Percentiles rank a stretch among this genome's conserved stretches.
These are phyloP conservation scores for Acrobasis consociella DNA, from an alignment of 2,888 invertebrate genomes.

Conservation along the genomic window DNA sequence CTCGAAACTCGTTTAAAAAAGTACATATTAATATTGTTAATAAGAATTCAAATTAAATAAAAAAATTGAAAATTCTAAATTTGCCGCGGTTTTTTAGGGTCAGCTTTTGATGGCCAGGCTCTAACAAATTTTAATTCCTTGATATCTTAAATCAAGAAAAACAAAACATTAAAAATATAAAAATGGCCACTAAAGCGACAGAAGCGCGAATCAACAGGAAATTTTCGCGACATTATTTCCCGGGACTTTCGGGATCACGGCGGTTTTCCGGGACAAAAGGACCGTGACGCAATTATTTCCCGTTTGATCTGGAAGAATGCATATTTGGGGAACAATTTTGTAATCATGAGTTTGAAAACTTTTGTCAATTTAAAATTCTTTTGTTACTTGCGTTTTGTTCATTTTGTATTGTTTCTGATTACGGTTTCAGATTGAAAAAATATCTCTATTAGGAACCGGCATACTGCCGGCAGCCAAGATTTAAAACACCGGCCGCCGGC, in stretches of 20 bases:
- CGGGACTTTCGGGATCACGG: conserved; percentile 8
- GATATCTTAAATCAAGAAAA: not conserved
- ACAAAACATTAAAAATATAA: not conserved
- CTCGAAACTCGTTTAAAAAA: too few species aligned
- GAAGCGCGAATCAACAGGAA: conserved; percentile 10
- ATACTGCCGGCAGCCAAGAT: too few species aligned
- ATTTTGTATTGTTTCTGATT: too few species aligned
- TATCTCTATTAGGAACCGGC: too few species aligned
- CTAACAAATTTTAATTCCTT: too few species aligned
- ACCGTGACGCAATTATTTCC: conserved; percentile 1
- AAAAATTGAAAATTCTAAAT: too few species aligned
- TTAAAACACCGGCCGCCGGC: too few species aligned
- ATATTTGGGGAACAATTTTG: not conserved
- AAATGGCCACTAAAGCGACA: conserved; percentile 11
- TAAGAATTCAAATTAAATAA: too few species aligned
- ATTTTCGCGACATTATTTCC: conserved; percentile 1
- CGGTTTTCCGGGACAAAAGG: not conserved
- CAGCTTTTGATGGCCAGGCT: too few species aligned
- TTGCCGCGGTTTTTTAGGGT: too few species aligned
- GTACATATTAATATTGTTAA: too few species aligned
- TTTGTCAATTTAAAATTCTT: not conserved
- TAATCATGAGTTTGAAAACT: not conserved
- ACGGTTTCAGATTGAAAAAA: too few species aligned
- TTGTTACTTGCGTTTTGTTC: not conserved
- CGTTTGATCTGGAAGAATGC: conserved; percentile 1